Conservation (phyloP, 2,888 invertebrate genomes). For the Branchipolynoe longqiensis region DNA sequence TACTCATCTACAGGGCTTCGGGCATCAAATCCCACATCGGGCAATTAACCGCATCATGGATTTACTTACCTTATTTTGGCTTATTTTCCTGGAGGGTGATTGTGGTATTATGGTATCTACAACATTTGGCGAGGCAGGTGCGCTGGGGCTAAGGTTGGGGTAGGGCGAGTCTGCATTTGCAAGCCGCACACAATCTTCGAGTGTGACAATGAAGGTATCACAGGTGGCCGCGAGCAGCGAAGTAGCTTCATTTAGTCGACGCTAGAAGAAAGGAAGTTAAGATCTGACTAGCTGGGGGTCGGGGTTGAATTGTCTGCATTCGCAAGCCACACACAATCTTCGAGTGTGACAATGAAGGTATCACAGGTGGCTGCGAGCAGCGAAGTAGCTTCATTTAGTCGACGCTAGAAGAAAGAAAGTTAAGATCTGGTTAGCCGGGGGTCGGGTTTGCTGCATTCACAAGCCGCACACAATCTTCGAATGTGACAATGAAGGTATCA, state of each 20-base stretch:
- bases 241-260: slow-evolving; percentile 85
- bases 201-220: slow-evolving; percentile 90
- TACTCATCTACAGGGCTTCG: no score
- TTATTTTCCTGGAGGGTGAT: neutral
- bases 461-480: slow-evolving; percentile 89
- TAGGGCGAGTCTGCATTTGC: slow-evolving; percentile 64
- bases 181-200: slow-evolving; percentile 89
- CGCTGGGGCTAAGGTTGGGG: slow-evolving; percentile 16
- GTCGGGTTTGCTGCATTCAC: slow-evolving; percentile 64
- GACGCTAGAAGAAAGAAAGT: slow-evolving; percentile 71
- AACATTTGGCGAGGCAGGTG: slow-evolving; percentile 33
- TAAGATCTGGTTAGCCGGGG: no score
- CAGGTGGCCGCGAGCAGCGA: slow-evolving; percentile 89
- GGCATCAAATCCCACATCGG: no score
- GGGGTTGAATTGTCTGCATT: slow-evolving; percentile 34
- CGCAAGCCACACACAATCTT: slow-evolving; percentile 87
- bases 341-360: slow-evolving; percentile 90
- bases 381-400: slow-evolving; percentile 86
- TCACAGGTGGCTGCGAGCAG: slow-evolving; percentile 90
- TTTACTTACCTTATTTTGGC: slow-evolving; percentile 27
- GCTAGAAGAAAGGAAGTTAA: slow-evolving; percentile 56
- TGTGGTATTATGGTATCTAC: slow-evolving; percentile 20
- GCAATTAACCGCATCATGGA: neutral
- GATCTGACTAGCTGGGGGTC: no score
- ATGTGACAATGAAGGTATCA: slow-evolving; percentile 90